phyloP scores from a whole-genome alignment of 2,888 invertebrate genomes.

The Acrocera orbiculus region DNA sequence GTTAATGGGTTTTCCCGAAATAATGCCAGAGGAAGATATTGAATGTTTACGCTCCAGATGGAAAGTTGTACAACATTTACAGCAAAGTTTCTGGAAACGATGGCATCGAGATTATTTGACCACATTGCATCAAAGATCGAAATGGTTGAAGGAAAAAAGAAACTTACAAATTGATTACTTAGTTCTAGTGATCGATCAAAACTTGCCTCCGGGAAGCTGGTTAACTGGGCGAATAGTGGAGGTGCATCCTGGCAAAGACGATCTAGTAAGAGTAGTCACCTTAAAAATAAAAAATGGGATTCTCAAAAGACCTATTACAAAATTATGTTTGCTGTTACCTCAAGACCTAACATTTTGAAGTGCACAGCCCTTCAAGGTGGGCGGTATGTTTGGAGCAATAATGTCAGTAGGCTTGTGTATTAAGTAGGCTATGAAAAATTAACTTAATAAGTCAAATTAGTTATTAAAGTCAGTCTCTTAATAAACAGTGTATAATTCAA shows the following conservation, averaged over 20 bases:
- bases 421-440: too few species aligned
- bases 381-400: too few species aligned
- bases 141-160: too few species aligned
- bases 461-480: too few species aligned
- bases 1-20: not conserved
- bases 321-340: not conserved
- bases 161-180: not conserved
- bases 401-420: too few species aligned
- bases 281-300: not conserved
- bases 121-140: not conserved
- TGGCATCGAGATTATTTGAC: conserved; percentile 1
- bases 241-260: conserved; percentile 1
- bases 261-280: conserved; percentile 1
- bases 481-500: too few species aligned
- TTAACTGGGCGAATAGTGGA: not conserved
- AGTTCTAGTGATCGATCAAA: not conserved
- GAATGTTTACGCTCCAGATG: not conserved
- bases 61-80: conserved; percentile 1
- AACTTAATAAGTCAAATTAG: too few species aligned
- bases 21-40: not conserved
- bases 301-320: conserved; percentile 1
- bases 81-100: conserved; percentile 1
- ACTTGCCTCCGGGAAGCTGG: not conserved
- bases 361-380: too few species aligned
- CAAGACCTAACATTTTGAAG: too few species aligned